A percentile compares a stretch with the other conserved stretches of the same genome.
Evolutionary conservation across 2,797 vertebrate genomes (phyloP).

Genomic region (Cryptoprocta ferox): DNA sequence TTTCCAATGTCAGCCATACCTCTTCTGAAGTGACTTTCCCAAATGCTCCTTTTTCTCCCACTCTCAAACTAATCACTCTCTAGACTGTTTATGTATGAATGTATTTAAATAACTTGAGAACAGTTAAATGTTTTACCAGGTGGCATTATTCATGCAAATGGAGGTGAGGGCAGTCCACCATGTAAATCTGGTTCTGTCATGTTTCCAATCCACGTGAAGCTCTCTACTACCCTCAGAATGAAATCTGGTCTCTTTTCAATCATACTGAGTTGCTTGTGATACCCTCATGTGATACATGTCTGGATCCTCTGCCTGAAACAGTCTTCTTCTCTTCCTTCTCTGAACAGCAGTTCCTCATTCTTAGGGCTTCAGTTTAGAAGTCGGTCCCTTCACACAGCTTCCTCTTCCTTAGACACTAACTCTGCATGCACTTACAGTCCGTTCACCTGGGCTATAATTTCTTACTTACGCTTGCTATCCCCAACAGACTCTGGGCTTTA

Average conservation of each 20-base stretch:
- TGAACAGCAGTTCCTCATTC: neutral
- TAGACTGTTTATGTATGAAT: neutral
- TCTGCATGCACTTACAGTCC: neutral
- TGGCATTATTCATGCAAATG: neutral
- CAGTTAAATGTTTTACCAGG: neutral
- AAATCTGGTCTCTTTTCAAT: neutral
- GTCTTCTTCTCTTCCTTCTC: neutral
- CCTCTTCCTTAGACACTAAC: neutral
- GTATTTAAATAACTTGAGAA: neutral
- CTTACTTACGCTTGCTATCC: neutral
- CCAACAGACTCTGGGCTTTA: neutral
- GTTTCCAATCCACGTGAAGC: neutral
- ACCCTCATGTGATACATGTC: too few species aligned
- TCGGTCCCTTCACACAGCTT: neutral
- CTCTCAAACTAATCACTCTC: neutral
- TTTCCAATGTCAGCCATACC: neutral
- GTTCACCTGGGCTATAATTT: neutral
- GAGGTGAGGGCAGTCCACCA: neutral
- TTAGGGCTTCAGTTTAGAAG: neutral
- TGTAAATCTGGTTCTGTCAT: neutral
- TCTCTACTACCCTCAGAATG: neutral
- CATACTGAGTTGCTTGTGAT: neutral
- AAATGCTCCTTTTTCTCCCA: neutral
- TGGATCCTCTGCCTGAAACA: neutral
- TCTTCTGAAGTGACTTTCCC: slow-evolving; percentile 23